Conservation (phyloP, 2,888 invertebrate genomes). For the Chironomus riparius region DNA sequence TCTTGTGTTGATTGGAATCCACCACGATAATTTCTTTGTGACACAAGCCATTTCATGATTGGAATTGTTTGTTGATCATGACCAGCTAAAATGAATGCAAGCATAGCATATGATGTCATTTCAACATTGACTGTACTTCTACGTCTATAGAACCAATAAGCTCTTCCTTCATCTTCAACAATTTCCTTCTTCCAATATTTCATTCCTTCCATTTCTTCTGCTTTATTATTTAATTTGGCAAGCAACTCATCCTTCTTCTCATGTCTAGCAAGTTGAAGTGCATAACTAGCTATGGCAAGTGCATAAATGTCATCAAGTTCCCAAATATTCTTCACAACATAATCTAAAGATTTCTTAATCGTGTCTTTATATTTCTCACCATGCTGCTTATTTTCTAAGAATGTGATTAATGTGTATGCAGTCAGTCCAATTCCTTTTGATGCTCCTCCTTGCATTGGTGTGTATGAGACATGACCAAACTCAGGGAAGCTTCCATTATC, state of each 20-base stretch:
- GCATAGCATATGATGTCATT: slow-evolving; percentile 79
- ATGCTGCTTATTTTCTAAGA: not conserved
- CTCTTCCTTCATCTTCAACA: slow-evolving; percentile 47
- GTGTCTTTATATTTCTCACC: slow-evolving; percentile 38
- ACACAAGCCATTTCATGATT: slow-evolving; percentile 62
- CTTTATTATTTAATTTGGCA: slow-evolving; percentile 45
- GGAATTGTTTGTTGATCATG: slow-evolving; percentile 39
- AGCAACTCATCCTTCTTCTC: slow-evolving; percentile 50
- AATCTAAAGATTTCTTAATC: slow-evolving; percentile 47
- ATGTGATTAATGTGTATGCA: slow-evolving; percentile 63
- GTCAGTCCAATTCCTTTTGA: slow-evolving; percentile 65
- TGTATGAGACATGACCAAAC: slow-evolving; percentile 38
- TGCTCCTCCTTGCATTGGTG: slow-evolving; percentile 63
- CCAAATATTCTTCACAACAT: slow-evolving; percentile 51
- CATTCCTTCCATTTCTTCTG: slow-evolving; percentile 49
- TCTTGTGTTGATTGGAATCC: slow-evolving; percentile 72
- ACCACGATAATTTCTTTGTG: slow-evolving; percentile 57
- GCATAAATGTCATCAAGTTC: slow-evolving; percentile 53
- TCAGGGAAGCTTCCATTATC: slow-evolving; percentile 55
- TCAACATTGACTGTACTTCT: slow-evolving; percentile 58
- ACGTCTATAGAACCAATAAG: slow-evolving; percentile 48
- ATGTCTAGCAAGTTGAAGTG: slow-evolving; percentile 49
- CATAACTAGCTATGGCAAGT: slow-evolving; percentile 50
- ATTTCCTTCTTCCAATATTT: slow-evolving; percentile 73
- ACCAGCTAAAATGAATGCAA: slow-evolving; percentile 53